These are phyloP conservation scores for Platorchestia sp. DNA, from an alignment of 1,140 invertebrate genomes.

Conservation along the genomic window DNA sequence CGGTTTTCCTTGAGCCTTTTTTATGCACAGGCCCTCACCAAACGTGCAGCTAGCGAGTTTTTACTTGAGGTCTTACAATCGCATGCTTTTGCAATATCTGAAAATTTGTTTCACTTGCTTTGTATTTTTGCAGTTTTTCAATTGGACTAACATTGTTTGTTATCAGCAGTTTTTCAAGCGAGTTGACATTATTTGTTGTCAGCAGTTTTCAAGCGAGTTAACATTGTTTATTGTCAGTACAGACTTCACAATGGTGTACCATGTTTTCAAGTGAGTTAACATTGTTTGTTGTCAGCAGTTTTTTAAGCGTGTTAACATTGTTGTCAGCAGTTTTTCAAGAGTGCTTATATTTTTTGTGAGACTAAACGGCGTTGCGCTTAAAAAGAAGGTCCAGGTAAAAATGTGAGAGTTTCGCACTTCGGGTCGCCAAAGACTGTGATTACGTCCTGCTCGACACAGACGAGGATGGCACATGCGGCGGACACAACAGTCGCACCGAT, in stretches of 20 bases:
- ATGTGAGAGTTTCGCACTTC: conserved; percentile 5
- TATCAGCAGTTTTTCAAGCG: too few relatives aligned
- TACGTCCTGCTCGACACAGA: not conserved
- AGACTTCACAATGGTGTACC: too few relatives aligned
- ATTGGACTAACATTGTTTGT: not conserved
- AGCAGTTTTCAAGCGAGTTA: too few relatives aligned
- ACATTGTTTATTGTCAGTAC: too few relatives aligned
- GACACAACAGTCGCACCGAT: not conserved
- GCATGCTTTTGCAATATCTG: not conserved
- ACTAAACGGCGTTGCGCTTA: not conserved
- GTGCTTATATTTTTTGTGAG: not conserved
- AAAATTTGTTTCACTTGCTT: not conserved
- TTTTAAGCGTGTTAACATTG: too few relatives aligned
- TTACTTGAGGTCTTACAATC: not conserved
- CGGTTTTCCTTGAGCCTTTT: not conserved
- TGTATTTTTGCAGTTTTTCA: not conserved
- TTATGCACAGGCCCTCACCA: not conserved
- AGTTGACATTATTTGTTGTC: too few relatives aligned
- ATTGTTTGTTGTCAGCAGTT: too few relatives aligned
- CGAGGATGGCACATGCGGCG: not conserved
- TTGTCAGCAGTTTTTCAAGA: not conserved
- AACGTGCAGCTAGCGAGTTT: not conserved
- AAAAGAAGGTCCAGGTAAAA: not conserved
- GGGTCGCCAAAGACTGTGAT: not conserved
- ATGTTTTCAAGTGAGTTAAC: too few relatives aligned